A percentile compares a stretch with the other conserved stretches of the same genome.
Conservation (phyloP, 2,888 invertebrate species). For the Dryobotodes eremita region DNA sequence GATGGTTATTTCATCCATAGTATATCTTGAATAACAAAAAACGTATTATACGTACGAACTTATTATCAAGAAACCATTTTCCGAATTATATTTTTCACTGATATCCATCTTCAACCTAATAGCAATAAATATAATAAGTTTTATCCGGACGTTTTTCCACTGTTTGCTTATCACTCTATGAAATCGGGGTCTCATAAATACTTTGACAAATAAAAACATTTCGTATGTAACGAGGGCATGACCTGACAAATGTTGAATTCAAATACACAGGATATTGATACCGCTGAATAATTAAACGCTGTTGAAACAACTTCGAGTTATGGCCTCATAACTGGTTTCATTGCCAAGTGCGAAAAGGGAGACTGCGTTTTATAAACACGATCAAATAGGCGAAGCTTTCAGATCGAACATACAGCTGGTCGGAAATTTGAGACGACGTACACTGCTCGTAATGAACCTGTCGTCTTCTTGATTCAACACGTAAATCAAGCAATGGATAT, state of each 20-base stretch:
- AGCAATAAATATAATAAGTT: constrained; percentile 9
- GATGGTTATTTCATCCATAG: background rate
- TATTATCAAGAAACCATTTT: constrained; percentile 12
- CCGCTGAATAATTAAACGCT: constrained; percentile 48
- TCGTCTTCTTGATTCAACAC: background rate
- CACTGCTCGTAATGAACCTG: constrained; percentile 16
- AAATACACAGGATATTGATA: constrained; percentile 50
- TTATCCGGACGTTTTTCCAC: constrained; percentile 10
- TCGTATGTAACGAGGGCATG: constrained; percentile 47
- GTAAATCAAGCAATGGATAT: constrained; percentile 32
- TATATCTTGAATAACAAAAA: constrained; percentile 5
- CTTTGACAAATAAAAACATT: constrained; percentile 43
- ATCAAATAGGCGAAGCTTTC: constrained; percentile 29
- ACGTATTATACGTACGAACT: background rate
- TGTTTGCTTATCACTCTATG: constrained; percentile 38
- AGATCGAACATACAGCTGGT: background rate
- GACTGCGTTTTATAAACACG: constrained; percentile 54
- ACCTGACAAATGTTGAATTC: constrained; percentile 34
- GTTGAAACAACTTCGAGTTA: constrained; percentile 51
- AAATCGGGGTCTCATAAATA: constrained; percentile 32
- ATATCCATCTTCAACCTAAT: constrained; percentile 19
- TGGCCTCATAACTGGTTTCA: constrained; percentile 54
- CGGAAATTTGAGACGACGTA: constrained; percentile 1
- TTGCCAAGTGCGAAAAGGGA: constrained; percentile 37
- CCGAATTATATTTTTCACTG: constrained; percentile 1